Evolutionary conservation across 2,113 vertebrate species (phyloP).

Genomic region (Lampris incognitus): DNA sequence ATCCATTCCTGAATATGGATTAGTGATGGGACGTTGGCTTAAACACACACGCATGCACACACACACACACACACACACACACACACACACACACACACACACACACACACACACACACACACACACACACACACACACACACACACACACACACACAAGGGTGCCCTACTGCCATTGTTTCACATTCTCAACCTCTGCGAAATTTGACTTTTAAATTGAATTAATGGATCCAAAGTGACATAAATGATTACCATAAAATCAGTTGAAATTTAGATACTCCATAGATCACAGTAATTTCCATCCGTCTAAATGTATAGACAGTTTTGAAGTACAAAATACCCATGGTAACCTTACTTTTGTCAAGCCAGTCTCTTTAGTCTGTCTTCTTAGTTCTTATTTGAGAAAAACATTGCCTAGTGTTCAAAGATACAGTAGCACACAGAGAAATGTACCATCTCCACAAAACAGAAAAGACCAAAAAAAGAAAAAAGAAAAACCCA

Average conservation of each 20-base stretch:
- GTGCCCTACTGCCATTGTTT: neutral
- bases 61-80: too few species aligned
- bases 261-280: conserved; percentile 36
- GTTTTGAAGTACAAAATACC: conserved; percentile 16
- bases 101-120: too few species aligned
- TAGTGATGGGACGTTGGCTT: conserved; percentile 3
- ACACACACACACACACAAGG: neutral
- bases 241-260: conserved; percentile 21
- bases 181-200: neutral
- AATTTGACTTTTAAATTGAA: neutral
- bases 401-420: neutral
- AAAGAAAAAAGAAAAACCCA: conserved; percentile 21
- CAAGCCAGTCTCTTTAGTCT: conserved; percentile 9
- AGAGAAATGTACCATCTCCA: neutral
- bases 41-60: neutral
- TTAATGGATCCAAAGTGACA: conserved; percentile 24
- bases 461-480: neutral
- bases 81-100: too few species aligned
- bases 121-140: too few species aligned
- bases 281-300: conserved; percentile 20
- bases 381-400: conserved; percentile 26
- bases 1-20: neutral
- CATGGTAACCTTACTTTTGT: conserved; percentile 16
- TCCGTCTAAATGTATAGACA: conserved; percentile 22
- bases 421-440: neutral